These are phyloP conservation scores for Hemaris fuciformis DNA, from an alignment of 2,888 invertebrate species.

Conservation along the genomic window DNA sequence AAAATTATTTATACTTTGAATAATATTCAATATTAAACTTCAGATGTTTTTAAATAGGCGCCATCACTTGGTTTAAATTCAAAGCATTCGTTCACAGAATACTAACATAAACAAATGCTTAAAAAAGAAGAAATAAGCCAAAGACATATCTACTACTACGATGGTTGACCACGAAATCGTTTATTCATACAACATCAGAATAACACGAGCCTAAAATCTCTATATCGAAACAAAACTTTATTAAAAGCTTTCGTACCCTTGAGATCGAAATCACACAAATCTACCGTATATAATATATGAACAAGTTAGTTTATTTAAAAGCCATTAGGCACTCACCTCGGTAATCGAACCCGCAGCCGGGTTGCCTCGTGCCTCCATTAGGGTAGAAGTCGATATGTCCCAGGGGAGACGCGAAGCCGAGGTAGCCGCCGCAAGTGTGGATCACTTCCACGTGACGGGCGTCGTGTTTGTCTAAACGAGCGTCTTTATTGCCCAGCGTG, in stretches of 20 bases:
- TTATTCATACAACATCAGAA: not conserved
- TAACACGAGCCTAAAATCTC: not conserved
- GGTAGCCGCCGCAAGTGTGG: conserved; percentile 83
- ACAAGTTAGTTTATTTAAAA: not conserved
- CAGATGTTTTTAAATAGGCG: no score
- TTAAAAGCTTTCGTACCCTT: not conserved
- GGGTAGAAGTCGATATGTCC: conserved; percentile 85
- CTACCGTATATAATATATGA: not conserved
- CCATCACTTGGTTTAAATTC: no score
- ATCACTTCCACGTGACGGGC: conserved; percentile 83
- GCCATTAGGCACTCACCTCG: conserved; percentile 55
- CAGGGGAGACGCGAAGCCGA: conserved; percentile 80
- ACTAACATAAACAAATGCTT: not conserved
- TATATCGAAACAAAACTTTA: not conserved
- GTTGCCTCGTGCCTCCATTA: conserved; percentile 82
- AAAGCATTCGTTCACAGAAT: no score
- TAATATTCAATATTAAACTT: no score
- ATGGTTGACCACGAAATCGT: no score
- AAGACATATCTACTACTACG: no score
- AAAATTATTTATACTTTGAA: no score
- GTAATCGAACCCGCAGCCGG: conserved; percentile 80
- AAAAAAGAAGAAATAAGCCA: no score
- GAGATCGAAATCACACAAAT: not conserved
- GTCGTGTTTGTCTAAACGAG: conserved; percentile 80
- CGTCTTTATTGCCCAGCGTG: conserved; percentile 73